Base-by-base conservation (phyloP, 1,140 invertebrate genomes). In the Drosophila erecta region DNA sequence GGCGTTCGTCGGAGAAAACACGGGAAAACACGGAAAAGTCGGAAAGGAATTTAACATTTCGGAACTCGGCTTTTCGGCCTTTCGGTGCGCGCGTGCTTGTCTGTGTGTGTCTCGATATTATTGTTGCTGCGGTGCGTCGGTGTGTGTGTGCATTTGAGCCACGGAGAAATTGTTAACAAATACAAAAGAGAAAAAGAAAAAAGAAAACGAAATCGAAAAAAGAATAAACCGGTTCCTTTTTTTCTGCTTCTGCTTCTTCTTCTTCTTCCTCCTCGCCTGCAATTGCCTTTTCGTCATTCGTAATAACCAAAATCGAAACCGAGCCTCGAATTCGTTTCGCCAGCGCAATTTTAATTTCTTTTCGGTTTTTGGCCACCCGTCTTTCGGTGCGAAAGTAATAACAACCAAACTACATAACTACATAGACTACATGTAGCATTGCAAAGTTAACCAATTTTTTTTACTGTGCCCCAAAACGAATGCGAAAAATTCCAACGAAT, bases 111-210 rank as follows among this genome's bases (percentile, higher is more conserved):
- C 49, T 37, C 14, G 24, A 33, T 66, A 30, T 47, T 47, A 8
- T 47, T 47, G 46, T 17, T 47, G 55, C 46, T 46, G 47, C 40
- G 35, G 46, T 43, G 47, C 30, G 41, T 66, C 33, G 22, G 66
- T 40, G 58, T 59, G 38, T 35, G 50, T 72, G 54, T 49, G 43
- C 33, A 35, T 53, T 15, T 12, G 12, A 6, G 72, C 38, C 43
- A 75, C 55, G 70, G 58, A 75, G 72, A 74, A 75, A 75, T 74
- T 64, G 59, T 64, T 41, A 56, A 44, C n/a, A 44, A 17, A 44
- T 41, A 41, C 40, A 17, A 44, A 20, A 10, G 20, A 12, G 17
- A 1, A 17, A 10, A 44, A 12, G 11, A 14, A 1, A 17, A 10
- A 44, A 12, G 11, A 14, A 38, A 12, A 38, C 3, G 14, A 38